Conservation (phyloP, 2,797 vertebrate genomes). For the Manis crassicaudata region DNA sequence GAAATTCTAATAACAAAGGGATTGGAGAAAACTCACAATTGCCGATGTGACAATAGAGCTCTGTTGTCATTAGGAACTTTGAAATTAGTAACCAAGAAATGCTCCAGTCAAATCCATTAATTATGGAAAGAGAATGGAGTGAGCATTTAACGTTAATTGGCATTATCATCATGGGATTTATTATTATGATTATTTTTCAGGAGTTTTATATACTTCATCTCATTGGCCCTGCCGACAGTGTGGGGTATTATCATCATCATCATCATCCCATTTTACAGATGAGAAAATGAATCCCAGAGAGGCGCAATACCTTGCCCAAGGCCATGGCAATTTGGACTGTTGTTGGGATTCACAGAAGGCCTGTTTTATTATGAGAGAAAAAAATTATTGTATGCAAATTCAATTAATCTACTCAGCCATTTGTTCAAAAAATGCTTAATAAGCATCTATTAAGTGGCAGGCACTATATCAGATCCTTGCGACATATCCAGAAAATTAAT, state of each 20-base stretch:
- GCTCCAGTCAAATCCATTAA: background rate
- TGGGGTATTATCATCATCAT: background rate
- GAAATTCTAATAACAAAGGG: background rate
- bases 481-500: background rate
- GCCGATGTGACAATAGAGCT: background rate
- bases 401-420: background rate
- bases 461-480: background rate
- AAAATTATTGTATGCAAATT: background rate
- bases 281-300: background rate
- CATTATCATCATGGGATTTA: background rate
- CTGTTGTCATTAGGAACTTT: background rate
- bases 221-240: background rate
- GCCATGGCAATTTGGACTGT: background rate
- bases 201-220: background rate
- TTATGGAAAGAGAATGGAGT: background rate
- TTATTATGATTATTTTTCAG: background rate
- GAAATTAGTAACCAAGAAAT: background rate
- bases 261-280: background rate
- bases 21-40: background rate
- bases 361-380: background rate
- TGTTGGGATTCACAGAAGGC: background rate
- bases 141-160: background rate
- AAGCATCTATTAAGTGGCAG: background rate
- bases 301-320: background rate
- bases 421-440: background rate